Evolutionary conservation across 2,797 vertebrate genomes (phyloP).

Genomic region (Serranus cabrilla): DNA sequence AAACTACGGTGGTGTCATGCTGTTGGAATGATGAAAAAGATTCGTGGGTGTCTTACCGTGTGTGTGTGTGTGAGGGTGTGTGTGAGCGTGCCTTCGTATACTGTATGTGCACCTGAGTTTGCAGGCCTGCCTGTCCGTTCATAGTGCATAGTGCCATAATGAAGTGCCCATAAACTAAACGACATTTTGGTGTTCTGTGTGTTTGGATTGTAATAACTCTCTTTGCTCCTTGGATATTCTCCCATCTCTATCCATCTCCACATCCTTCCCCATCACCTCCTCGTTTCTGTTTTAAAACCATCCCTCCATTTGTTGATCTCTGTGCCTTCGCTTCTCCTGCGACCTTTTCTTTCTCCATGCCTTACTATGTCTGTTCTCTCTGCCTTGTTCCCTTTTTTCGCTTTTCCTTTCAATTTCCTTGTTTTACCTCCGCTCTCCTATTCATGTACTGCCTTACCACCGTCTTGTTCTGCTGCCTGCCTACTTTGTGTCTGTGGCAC

Average conservation of each 20-base stretch:
- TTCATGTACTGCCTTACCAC: conserved; percentile 68
- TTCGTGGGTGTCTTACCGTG: conserved; percentile 36
- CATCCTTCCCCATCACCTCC: conserved; percentile 68
- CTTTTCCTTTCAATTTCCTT: conserved; percentile 42
- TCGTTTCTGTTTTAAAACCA: conserved; percentile 56
- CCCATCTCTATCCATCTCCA: conserved; percentile 76
- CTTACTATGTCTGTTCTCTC: conserved; percentile 53
- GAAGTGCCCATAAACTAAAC: conserved; percentile 78
- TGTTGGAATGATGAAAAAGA: conserved; percentile 62
- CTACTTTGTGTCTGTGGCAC: conserved; percentile 70
- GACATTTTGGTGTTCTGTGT: conserved; percentile 79
- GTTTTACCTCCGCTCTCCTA: conserved; percentile 47
- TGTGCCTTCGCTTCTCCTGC: conserved; percentile 59
- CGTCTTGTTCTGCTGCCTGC: conserved; percentile 76
- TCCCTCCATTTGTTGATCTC: conserved; percentile 60
- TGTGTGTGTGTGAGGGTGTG: conserved; percentile 23
- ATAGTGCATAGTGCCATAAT: conserved; percentile 75
- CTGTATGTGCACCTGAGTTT: conserved; percentile 58
- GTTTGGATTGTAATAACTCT: conserved; percentile 84
- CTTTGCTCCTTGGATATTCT: conserved; percentile 79
- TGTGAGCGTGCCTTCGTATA: conserved; percentile 57
- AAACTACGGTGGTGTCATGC: conserved; percentile 55
- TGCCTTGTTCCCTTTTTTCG: conserved; percentile 49
- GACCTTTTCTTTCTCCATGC: conserved; percentile 57
- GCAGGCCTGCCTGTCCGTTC: conserved; percentile 74